These are phyloP conservation scores for Poecilus cupreus DNA, from an alignment of 2,888 invertebrate genomes.

Conservation along the genomic window DNA sequence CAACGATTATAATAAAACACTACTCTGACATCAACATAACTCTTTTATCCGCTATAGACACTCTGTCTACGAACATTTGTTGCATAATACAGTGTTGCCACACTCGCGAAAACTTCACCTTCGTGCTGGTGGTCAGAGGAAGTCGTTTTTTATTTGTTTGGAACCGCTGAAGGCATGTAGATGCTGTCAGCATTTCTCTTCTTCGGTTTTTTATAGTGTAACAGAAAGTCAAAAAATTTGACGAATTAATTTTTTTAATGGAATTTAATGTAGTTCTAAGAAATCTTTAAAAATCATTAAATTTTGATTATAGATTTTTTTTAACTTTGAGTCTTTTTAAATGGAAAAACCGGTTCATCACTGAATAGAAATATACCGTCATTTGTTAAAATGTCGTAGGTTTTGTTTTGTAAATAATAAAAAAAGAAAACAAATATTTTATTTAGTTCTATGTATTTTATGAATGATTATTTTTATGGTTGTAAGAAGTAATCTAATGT, in stretches of 20 bases:
- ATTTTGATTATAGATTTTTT: no score
- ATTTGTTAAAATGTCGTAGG: not conserved
- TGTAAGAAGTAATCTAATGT: no score
- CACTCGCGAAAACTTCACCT: not conserved
- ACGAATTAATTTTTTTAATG: not conserved
- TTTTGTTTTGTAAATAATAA: constrained; percentile 18
- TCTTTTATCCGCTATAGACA: not conserved
- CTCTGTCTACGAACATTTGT: not conserved
- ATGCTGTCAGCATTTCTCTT: not conserved
- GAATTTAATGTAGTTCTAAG: not conserved
- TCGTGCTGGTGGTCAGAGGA: no score
- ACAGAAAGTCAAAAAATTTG: not conserved
- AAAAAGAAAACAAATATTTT: not conserved
- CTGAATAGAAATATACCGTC: not conserved
- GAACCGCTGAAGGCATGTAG: not conserved
- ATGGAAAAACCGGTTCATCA: not conserved
- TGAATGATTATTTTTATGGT: no score
- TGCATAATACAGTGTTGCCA: not conserved
- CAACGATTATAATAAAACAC: not conserved
- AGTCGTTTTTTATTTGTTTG: not conserved
- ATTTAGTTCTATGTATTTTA: no score
- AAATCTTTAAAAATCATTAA: no score
- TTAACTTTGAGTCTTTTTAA: not conserved
- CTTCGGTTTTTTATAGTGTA: not conserved
- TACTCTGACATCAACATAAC: not conserved